Base-by-base conservation (phyloP, 2,888 invertebrate species). In the Caenorhabditis sp. region DNA sequence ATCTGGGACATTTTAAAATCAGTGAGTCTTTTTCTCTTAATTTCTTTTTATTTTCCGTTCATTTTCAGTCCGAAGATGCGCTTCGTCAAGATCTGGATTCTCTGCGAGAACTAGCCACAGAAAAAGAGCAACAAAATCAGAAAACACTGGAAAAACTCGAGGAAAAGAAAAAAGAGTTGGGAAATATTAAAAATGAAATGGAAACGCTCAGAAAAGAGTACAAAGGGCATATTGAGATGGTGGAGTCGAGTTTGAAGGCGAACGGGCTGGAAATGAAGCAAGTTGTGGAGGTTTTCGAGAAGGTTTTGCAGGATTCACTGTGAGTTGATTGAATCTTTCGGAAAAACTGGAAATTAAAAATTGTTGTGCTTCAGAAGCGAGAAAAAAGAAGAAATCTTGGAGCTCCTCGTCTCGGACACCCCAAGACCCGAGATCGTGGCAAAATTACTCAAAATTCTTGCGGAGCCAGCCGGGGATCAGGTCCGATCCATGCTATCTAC, bases 1-100 rank as follows among this genome's bases (percentile, higher is more conserved):
- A 53, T 69, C 4, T 80, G 80, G 80, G 51, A 68, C 9, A 35
- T 70, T 20, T 35, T 74, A 5, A 74, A 74, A 60, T 51, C 56
- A 35, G 80, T 80, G 47, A 55, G 51, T 32, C 2, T 24, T 24
- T 9, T n/a, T 2, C 26, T 5, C 4, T 40, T 67, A 3, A 32
- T 9, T 24, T n/a, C 18, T 40, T 35, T 6, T 22, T 1, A 60
- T 20, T 4, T 18, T 15, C 35, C 15, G 9, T n/a, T n/a, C 20
- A 26, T 61, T 62, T 68, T 26, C 56, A 51, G 58, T 50, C 70
- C 0, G 65, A 70, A 70, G 24, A 62, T 15, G 72, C 44, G 20
- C 50, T 60, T 13, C 50, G 28, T 6, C 26, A 56, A 28, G 62
- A 76, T 20, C 32, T 76, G 20, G 20, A 20, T 1, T 24, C 28